Base-by-base conservation (phyloP, 2,113 vertebrate species). In the Pseudonaja textilis region DNA sequence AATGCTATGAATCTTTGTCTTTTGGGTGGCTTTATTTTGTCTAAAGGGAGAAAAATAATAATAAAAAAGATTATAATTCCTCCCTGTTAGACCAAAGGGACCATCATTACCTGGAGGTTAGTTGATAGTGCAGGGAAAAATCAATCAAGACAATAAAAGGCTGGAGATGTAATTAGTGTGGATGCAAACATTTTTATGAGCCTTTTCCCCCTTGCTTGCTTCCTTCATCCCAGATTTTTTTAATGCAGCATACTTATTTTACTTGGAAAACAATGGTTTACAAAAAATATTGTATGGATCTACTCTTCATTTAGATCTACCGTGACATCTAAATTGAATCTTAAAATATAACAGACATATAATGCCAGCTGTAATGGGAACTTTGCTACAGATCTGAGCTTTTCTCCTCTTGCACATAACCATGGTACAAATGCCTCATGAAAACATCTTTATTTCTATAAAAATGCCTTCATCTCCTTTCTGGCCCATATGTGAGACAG, bases 91-190 rank as follows among this genome's bases (percentile, higher is more conserved):
- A 0, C 0, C 89, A 26, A 91, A 56, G 91, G 29, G 55, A 91
- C 42, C 57, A 57, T 91, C 25, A 34, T 0, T 0, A 11, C 0
- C 64, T 69, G 81, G 0, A 0, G 59, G 10, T 52, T 5, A 55
- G 14, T 14, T 50, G 87, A 26, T 47, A 10, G 3, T 0, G 0
- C 11, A 47, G 0, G 0, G 0, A 20, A 88, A 88, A 87, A 34
- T 23, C 29, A 74, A 29, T 55, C 87, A 85, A 89, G 22, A 56
- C 18, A 81, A 81, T 42, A 81, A 23, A 25, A 89, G 55, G 14
- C 74, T 90, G 39, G 39, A 57, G 22, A 69, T 89, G 87, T 87
- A 92, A 81, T 87, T 69, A 56, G 85, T 22, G n/a, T 45, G 18
- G 87, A 26, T 34, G 20, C 87, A 74, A 69, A 74, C 10, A 88